Conservation (phyloP, 2,113 vertebrate species). For the Solea senegalensis region DNA sequence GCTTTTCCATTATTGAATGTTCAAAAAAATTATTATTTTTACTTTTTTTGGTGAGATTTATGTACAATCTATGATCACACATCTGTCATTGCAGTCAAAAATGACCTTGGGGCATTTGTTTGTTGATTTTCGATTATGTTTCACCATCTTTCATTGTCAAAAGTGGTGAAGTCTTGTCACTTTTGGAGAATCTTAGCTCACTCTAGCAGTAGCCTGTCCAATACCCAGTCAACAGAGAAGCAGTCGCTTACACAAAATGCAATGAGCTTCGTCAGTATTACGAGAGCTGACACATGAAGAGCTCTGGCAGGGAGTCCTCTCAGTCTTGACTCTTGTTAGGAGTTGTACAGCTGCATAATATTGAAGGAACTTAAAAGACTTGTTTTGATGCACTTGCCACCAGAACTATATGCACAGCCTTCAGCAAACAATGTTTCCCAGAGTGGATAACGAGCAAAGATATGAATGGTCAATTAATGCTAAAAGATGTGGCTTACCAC, state of each 20-base stretch:
- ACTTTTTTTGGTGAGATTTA: too few relatives aligned
- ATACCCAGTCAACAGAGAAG: slow-evolving; percentile 63
- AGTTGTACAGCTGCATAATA: slow-evolving; percentile 35
- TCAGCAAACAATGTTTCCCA: slow-evolving; percentile 63
- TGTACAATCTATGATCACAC: too few relatives aligned
- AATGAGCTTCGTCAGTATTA: slow-evolving; percentile 54
- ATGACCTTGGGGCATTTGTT: too few relatives aligned
- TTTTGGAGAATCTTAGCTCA: slow-evolving; percentile 48
- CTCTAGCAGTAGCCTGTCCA: slow-evolving; percentile 62
- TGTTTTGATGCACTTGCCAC: slow-evolving; percentile 64
- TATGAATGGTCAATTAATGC: slow-evolving; percentile 74
- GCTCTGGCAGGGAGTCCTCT: slow-evolving; percentile 32
- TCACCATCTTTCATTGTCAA: slow-evolving; percentile 55
- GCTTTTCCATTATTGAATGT: too few relatives aligned
- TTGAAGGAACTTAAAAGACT: slow-evolving; percentile 59
- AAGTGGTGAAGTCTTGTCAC: slow-evolving; percentile 35
- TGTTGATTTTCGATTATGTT: neutral
- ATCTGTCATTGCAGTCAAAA: too few relatives aligned
- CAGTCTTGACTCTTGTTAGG: slow-evolving; percentile 55
- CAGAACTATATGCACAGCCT: slow-evolving; percentile 47
- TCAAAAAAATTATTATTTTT: too few relatives aligned
- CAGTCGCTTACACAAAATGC: slow-evolving; percentile 53
- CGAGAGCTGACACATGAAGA: slow-evolving; percentile 39
- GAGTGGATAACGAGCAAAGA: slow-evolving; percentile 70
- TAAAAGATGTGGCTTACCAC: slow-evolving; percentile 55